Base-by-base conservation (phyloP, 2,888 invertebrate genomes). In the Drosophila aldrichi region DNA sequence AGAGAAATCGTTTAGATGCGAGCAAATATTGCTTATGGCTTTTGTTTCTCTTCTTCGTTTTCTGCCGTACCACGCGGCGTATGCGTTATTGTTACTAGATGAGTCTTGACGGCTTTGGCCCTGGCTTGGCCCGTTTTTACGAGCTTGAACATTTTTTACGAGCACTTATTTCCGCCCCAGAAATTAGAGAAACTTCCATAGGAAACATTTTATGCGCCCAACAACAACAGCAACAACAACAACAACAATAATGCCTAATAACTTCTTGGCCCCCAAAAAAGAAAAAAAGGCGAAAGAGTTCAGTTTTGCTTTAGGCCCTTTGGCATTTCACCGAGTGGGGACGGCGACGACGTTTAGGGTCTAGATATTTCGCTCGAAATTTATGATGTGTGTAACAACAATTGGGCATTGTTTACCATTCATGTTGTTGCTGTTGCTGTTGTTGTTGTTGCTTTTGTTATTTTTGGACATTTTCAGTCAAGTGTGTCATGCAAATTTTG, bases 131-230 rank as follows among this genome's bases (percentile, higher is more conserved):
- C 48, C 49, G 49, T 73, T 87, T 87, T 85, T 87, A 87, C 68
- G 85, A 64, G 75, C 75, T 43, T 40, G 54, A 81, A 77, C 79
- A 89, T 86, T 90, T 90, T 87, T 90, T 89, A 90, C 79, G 89
- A 82, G 81, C 84, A 84, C 90, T 84, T 90, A 86, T 81, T 90
- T 90, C 90, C 90, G 88, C 90, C 90, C 90, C 82, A 88, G 80
- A 88, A 90, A 90, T 90, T 90, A 90, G 90, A 82, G 65, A 82
- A 87, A 77, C 84, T 82, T 68, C 77, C 58, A 48, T 38, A 20
- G 29, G 48, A 38, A 74, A 58, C 70, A 63, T 68, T 71, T 74
- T 74, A 79, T 70, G 81, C 64, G 58, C 66, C 10, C 10, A 34
- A 60, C 67, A 57, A 68, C 51, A 52, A 22, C 46, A 60, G 5